Base-by-base conservation (phyloP, 1,140 invertebrate species). In the Batillaria attramentaria region DNA sequence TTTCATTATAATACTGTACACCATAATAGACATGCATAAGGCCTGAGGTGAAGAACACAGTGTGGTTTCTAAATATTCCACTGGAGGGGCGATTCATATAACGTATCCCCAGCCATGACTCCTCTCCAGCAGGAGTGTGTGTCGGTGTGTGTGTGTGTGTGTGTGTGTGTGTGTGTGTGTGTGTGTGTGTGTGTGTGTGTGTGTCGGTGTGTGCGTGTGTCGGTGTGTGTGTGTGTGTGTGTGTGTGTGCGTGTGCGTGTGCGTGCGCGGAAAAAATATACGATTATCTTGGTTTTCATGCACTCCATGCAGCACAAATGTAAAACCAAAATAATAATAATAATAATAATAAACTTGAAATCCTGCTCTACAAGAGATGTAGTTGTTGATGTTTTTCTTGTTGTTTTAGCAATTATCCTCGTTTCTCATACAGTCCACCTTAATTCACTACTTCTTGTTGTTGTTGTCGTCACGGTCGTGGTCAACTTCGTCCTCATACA, bases 401-500 rank as follows among this genome's bases (percentile, higher is more conserved):
- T n/a, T n/a, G n/a, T n/a, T n/a, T n/a, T n/a, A n/a, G n/a, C n/a
- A n/a, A n/a, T n/a, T n/a, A n/a, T n/a, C n/a, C n/a, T n/a, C n/a
- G n/a, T n/a, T n/a, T n/a, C n/a, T n/a, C n/a, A n/a, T n/a, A n/a
- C n/a, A n/a, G n/a, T n/a, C n/a, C n/a, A n/a, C n/a, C n/a, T n/a
- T n/a, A n/a, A n/a, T n/a, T n/a, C n/a, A n/a, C n/a, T n/a, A n/a
- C n/a, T n/a, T n/a, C n/a, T n/a, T n/a, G n/a, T n/a, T n/a, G n/a
- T n/a, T n/a, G 16, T n/a, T 28, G 57, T 62, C 10, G n/a, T 62
- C 57, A 62, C n/a, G n/a, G n/a, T 62, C 57, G 13, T 3, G 18
- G 43, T 50, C 35, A 13, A 75, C 18, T 39, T 75, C 72, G 33
- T 80, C 65, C 28, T 57, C 43, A 43, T 72, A 78, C 31, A 81